Conservation (phyloP, 2,888 invertebrate species). For the Cosmopolites sordidus region DNA sequence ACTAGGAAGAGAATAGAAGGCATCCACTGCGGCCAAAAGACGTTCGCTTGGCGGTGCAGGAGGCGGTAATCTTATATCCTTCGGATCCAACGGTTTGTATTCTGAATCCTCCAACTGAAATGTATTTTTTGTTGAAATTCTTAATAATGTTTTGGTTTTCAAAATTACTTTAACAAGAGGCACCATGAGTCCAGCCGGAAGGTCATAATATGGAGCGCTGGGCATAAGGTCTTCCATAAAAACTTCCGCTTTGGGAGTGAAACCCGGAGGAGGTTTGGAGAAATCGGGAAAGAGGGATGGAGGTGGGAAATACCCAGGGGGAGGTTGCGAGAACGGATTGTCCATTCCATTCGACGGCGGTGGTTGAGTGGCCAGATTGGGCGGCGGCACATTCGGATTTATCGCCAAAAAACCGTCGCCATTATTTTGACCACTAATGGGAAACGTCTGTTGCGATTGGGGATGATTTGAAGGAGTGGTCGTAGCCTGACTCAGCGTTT, state of each 20-base stretch:
- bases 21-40: conserved; percentile 88
- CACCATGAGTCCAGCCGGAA: conserved; percentile 97
- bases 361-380: conserved; percentile 37
- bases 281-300: conserved; percentile 69
- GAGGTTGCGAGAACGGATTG: conserved; percentile 53
- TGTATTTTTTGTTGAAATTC: no score
- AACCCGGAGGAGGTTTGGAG: conserved; percentile 83
- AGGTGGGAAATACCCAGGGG: conserved; percentile 53
- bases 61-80: conserved; percentile 85
- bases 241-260: conserved; percentile 44
- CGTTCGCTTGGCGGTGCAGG: conserved; percentile 93
- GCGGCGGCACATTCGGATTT: conserved; percentile 45
- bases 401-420: conserved; percentile 37
- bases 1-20: conserved; percentile 91
- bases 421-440: conserved; percentile 31
- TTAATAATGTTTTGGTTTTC: no score
- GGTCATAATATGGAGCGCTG: conserved; percentile 90
- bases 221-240: conserved; percentile 74
- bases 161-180: conserved; percentile 93
- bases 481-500: conserved; percentile 31
- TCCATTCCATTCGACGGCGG: conserved; percentile 37
- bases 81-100: conserved; percentile 87
- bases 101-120: conserved; percentile 77
- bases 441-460: conserved; percentile 29
- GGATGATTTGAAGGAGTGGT: conserved; percentile 12